phyloP scores from a whole-genome alignment of 2,888 invertebrate species.

The Dascillus cervinus region DNA sequence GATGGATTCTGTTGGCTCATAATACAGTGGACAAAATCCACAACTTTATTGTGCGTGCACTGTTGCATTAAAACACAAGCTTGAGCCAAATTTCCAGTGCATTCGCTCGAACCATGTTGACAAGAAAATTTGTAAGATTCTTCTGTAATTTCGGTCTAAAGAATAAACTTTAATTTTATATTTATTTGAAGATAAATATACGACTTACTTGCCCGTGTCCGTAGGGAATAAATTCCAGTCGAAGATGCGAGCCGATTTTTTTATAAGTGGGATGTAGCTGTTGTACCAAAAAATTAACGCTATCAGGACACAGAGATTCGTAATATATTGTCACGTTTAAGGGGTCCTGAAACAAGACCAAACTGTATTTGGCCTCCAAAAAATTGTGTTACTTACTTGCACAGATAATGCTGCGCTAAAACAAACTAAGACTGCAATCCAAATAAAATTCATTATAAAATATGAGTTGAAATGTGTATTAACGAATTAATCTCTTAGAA shows the following conservation, averaged over 20 bases:
- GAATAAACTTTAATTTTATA: no score
- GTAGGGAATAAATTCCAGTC: conserved; percentile 42
- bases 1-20: conserved; percentile 31
- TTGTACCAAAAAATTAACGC: conserved; percentile 40
- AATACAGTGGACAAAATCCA: conserved; percentile 38
- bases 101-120: conserved; percentile 47
- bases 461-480: no score
- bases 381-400: not conserved
- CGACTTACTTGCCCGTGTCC: conserved; percentile 47
- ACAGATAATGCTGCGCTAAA: no score
- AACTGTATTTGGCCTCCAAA: no score
- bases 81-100: conserved; percentile 46
- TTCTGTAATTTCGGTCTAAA: no score
- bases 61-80: conserved; percentile 43
- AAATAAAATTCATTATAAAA: no score
- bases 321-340: conserved; percentile 44
- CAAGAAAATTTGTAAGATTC: conserved; percentile 43
- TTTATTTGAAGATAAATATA: no score
- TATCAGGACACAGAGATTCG: conserved; percentile 48
- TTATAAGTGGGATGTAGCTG: conserved; percentile 37
- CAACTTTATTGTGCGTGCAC: conserved; percentile 20
- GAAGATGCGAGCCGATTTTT: conserved; percentile 8
- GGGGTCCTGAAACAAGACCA: conserved; percentile 9
- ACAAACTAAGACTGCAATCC: no score
- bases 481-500: no score